Evolutionary conservation across 2,888 invertebrate species (phyloP).

Genomic region (Limenitis camilla): DNA sequence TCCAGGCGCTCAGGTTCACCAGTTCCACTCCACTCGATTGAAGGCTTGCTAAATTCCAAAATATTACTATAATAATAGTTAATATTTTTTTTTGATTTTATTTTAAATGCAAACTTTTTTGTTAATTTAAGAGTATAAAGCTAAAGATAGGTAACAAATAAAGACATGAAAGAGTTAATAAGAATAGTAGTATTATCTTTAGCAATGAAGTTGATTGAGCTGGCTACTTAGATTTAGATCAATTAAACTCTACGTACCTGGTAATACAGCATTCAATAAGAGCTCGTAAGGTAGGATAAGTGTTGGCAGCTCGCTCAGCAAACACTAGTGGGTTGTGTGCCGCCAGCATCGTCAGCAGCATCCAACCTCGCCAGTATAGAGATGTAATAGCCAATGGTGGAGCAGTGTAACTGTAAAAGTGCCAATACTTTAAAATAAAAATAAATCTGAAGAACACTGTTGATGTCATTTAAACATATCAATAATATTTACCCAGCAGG

Average conservation of each 20-base stretch:
- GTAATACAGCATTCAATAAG: slow-evolving; percentile 98
- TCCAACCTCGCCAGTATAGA: slow-evolving; percentile 96
- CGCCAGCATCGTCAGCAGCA: slow-evolving; percentile 83
- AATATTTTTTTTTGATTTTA: background rate
- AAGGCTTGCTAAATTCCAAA: slow-evolving; percentile 47
- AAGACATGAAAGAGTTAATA: too few species aligned
- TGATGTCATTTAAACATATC: background rate
- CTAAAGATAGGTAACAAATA: too few species aligned
- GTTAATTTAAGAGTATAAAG: too few species aligned
- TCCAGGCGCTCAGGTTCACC: slow-evolving; percentile 45
- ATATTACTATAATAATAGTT: background rate
- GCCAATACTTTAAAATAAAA: background rate
- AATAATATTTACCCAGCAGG: slow-evolving; percentile 80
- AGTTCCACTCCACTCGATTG: slow-evolving; percentile 54
- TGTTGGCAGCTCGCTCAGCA: slow-evolving; percentile 90
- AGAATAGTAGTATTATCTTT: too few species aligned
- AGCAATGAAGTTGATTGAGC: too few species aligned
- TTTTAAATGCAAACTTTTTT: too few species aligned
- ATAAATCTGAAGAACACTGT: background rate
- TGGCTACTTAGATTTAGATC: too few species aligned
- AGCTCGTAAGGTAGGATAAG: slow-evolving; percentile 91
- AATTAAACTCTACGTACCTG: slow-evolving; percentile 73
- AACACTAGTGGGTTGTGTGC: slow-evolving; percentile 94
- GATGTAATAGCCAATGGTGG: slow-evolving; percentile 93
- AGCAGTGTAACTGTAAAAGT: slow-evolving; percentile 78